These are phyloP conservation scores for Mobula birostris DNA, from an alignment of 2,113 vertebrate genomes.

Conservation along the genomic window DNA sequence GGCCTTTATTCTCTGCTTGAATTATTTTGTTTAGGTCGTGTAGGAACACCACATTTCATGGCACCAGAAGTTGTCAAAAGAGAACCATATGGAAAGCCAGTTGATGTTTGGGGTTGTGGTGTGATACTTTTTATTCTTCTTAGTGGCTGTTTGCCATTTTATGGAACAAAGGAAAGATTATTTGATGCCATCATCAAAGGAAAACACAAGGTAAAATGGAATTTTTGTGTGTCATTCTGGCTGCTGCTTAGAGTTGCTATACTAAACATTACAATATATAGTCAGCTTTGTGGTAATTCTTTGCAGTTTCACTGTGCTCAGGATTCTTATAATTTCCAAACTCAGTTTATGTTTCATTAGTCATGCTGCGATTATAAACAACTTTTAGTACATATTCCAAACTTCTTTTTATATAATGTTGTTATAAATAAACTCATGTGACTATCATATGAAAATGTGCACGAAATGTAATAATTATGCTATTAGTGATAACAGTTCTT, in stretches of 20 bases:
- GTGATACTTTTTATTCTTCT: conserved; percentile 98
- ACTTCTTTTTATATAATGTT: not conserved
- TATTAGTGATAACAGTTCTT: not conserved
- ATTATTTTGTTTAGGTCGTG: conserved; percentile 66
- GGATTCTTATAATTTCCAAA: not conserved
- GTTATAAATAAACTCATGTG: not conserved
- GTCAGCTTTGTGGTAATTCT: not conserved
- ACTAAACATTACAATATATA: not conserved
- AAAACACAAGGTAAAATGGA: conserved; percentile 85
- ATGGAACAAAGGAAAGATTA: conserved; percentile 95
- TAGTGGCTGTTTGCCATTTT: conserved; percentile 95
- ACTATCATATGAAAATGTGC: not conserved
- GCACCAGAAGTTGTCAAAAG: conserved; percentile 97
- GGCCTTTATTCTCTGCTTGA: not conserved
- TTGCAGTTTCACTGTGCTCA: not conserved
- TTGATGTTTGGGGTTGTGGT: conserved; percentile 97
- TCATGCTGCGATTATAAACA: not conserved
- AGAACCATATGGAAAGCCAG: conserved; percentile 94
- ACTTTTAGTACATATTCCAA: not conserved
- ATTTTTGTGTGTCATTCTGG: not conserved
- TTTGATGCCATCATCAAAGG: conserved; percentile 98
- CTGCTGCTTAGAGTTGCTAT: no score
- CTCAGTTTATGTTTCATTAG: not conserved
- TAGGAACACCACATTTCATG: conserved; percentile 98
- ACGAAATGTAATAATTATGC: not conserved